phyloP scores from a whole-genome alignment of 2,797 vertebrate species.

The Phyllotis vaccarum region DNA sequence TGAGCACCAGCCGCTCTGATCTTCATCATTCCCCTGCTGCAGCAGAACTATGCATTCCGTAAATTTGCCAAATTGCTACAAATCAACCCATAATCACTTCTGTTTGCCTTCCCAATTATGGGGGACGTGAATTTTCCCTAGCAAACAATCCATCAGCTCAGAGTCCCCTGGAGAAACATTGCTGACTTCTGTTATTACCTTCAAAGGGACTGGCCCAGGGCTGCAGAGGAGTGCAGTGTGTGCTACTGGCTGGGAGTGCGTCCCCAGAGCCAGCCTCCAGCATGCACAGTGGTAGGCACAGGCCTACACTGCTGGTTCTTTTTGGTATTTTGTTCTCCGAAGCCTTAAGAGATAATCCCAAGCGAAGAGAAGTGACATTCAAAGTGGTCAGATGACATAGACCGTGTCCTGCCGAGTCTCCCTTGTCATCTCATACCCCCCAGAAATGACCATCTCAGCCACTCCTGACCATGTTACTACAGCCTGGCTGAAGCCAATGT shows the following conservation, averaged over 20 bases:
- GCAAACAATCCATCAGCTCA: slow-evolving; percentile 29
- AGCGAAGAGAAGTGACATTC: rapidly evolving
- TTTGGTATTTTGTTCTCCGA: background rate
- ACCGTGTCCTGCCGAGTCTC: rapidly evolving
- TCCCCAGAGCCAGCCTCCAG: rapidly evolving
- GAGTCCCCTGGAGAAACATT: slow-evolving; percentile 17
- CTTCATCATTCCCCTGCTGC: rapidly evolving
- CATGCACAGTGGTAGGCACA: rapidly evolving
- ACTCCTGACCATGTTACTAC: rapidly evolving
- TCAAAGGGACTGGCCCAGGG: rapidly evolving
- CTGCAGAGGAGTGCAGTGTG: rapidly evolving
- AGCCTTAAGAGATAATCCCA: rapidly evolving
- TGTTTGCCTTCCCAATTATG: slow-evolving; percentile 73
- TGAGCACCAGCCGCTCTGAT: background rate
- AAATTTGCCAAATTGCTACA: slow-evolving; percentile 76
- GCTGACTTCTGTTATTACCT: background rate
- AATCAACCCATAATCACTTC: slow-evolving; percentile 73
- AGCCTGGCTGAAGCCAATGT: rapidly evolving
- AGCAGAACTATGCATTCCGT: background rate
- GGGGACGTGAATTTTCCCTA: slow-evolving; percentile 61
- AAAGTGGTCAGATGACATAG: rapidly evolving
- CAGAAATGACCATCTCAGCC: background rate
- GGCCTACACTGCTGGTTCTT: rapidly evolving
- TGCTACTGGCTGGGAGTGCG: rapidly evolving
- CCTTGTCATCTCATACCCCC: rapidly evolving